These are phyloP conservation scores for Galerucella nymphaeae DNA, from an alignment of 2,888 invertebrate genomes.

Conservation along the genomic window DNA sequence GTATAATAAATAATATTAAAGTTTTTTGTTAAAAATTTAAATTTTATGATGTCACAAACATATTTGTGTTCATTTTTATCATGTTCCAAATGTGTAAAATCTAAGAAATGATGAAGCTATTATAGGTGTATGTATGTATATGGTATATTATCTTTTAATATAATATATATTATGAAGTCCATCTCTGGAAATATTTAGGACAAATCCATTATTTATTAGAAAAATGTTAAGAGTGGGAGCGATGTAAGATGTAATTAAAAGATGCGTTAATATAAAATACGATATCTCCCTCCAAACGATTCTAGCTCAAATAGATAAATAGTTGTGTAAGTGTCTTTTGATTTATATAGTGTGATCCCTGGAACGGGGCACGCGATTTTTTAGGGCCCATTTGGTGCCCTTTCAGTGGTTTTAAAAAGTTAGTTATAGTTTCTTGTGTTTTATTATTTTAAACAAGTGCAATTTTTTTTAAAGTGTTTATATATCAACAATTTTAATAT, in stretches of 20 bases:
- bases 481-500: too few relatives aligned
- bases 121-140: too few relatives aligned
- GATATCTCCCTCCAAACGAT: constrained; percentile 8
- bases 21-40: too few relatives aligned
- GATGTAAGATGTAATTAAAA: constrained; percentile 45
- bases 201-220: constrained; percentile 28
- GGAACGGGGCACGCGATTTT: constrained; percentile 52
- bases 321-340: constrained; percentile 39
- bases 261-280: constrained; percentile 44
- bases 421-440: constrained; percentile 28
- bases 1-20: not conserved
- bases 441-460: constrained; percentile 2
- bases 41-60: too few relatives aligned
- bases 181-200: constrained; percentile 22
- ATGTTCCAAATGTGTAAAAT: too few relatives aligned
- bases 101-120: too few relatives aligned
- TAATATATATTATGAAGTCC: not conserved
- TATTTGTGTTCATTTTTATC: too few relatives aligned
- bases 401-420: constrained; percentile 38
- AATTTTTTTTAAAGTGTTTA: too few relatives aligned
- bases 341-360: constrained; percentile 54
- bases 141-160: too few relatives aligned
- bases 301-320: constrained; percentile 43
- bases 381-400: constrained; percentile 46
- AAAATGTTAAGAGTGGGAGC: constrained; percentile 37